Base-by-base conservation (phyloP, 37 sponge, comb jelly and placozoan species). In the Eunapius fragilis region DNA sequence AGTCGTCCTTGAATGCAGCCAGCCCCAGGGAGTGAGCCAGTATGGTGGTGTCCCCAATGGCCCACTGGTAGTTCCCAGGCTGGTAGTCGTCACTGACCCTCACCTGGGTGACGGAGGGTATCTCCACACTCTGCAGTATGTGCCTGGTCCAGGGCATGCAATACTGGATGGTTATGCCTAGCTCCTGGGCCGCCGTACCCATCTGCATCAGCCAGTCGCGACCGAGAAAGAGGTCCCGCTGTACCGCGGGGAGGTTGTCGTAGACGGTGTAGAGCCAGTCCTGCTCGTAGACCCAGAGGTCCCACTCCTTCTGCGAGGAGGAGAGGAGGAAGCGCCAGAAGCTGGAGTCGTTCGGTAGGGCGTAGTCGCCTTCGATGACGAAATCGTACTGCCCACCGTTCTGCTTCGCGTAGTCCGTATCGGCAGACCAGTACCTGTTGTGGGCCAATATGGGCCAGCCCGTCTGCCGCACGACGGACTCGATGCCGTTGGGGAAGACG, bases 381-480 rank as follows among this genome's bases (percentile, higher is more conserved):
- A 86, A 86, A 45, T 78, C 49, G 37, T 71, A 86, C 22, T 86
- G 32, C 2, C 86, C 86, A 28, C 86, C 86, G 69, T 86, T 86
- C 48, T 78, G 78, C 71, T 79, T 78, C 2, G 86, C 78, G 78
- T 86, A 86, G 48, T 86, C 86, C 0, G 86, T 86, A 6, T 86
- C 45, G 5, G 79, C 28, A 47, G 86, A 69, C 88, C 90, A 88
- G 84, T 72, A 89, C 71, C 90, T 70, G 38, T 89, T 89, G 67
- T 89, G 90, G n/a, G 85, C 85, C 33, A 89, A 26, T 4, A 89
- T 69, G 50, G 90, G 90, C 90, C 85, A 89, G n/a, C 81, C 85
- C 25, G 85, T 84, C 81, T 68, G 68, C 38, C 83, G 17, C 34
- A 68, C 68, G 0, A 88, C 45, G 33, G 31, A 27, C 24, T 75